Evolutionary conservation across 2,797 vertebrate genomes (phyloP), one percentile per base, ranked within the genome.

Genomic region (Pelodytes ibericus): DNA sequence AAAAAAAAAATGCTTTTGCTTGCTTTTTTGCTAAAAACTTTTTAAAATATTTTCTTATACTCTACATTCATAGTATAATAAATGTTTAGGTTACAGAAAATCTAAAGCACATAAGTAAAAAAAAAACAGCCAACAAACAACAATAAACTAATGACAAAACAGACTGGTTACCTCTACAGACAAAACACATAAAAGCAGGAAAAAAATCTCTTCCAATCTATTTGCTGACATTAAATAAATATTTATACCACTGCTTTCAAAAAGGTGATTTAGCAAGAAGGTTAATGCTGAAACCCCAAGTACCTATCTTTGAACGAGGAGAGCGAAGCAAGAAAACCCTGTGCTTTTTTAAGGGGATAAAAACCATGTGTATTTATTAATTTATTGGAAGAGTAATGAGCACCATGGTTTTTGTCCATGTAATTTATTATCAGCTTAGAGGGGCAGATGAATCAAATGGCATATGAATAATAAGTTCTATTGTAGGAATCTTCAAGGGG

Each of bases 401-500:
- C 58, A 27, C 36, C 25, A 29, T 31, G 41, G 27, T 57, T 58
- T 71, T n/a, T 72, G 60, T 31, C 58, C 61, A 51, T 67, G 26
- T 22, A 67, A 78, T 72, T 72, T 66, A 72, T 72, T 72, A 67
- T 53, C 36, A 62, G 44, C 44, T 65, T 33, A 24, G n/a, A 68
- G 63, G 63, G 57, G 63, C 41, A 67, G 70, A 66, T 68, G 56
- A 53, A 62, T 72, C 26, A 79, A 73, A 73, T 62, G 63, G 57
- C 30, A 62, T 27, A 79, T 73, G 64, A 77, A 71, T 68, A 72
- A 57, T 79, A n/a, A 5, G 3, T 67, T 72, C 69, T 81, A 84
- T 86, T 77, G 58, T 81, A 86, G 84, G 80, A 87, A 87, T 63
- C 30, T 74, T 75, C 71, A 44, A 44, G 58, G 75, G 76, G 70